phyloP scores from a whole-genome alignment of 1,140 invertebrate genomes.

The Daktulosphaira vitifoliae region DNA sequence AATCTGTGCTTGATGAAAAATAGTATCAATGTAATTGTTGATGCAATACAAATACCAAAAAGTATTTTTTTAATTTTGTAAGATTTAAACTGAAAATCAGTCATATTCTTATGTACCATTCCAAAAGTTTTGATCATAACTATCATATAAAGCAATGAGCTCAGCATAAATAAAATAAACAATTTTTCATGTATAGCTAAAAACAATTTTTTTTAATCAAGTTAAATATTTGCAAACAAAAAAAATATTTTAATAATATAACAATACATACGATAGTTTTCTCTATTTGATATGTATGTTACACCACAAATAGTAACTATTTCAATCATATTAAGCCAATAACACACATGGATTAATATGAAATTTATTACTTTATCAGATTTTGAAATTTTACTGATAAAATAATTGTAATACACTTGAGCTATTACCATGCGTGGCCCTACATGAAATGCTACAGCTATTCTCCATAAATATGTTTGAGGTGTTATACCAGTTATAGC shows the following conservation, averaged over 20 bases:
- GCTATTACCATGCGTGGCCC: conserved; percentile 77
- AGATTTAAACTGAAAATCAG: conserved; percentile 44
- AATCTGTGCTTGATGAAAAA: conserved; percentile 82
- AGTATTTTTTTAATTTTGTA: conserved; percentile 62
- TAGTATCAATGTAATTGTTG: conserved; percentile 69
- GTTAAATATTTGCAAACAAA: background rate
- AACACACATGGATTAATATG: conserved; percentile 60
- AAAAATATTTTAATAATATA: conserved; percentile 21
- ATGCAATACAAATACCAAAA: conserved; percentile 63
- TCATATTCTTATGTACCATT: conserved; percentile 44
- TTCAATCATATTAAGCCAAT: conserved; percentile 77
- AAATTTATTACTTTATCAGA: background rate
- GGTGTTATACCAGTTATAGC: conserved; percentile 84
- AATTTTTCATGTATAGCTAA: conserved; percentile 84
- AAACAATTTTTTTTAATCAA: conserved; percentile 39
- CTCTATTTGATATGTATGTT: conserved; percentile 84
- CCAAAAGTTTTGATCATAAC: conserved; percentile 50
- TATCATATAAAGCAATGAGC: conserved; percentile 76
- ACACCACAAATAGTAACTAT: conserved; percentile 74
- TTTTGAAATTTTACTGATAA: conserved; percentile 46
- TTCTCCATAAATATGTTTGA: conserved; percentile 84
- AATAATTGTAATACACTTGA: conserved; percentile 72
- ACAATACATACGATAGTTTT: conserved; percentile 81
- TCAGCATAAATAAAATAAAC: conserved; percentile 85
- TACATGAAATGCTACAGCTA: conserved; percentile 80